Evolutionary conservation across 1,140 invertebrate genomes (phyloP), one percentile per base, ranked within the genome.

Genomic region (Glomeris maerens): DNA sequence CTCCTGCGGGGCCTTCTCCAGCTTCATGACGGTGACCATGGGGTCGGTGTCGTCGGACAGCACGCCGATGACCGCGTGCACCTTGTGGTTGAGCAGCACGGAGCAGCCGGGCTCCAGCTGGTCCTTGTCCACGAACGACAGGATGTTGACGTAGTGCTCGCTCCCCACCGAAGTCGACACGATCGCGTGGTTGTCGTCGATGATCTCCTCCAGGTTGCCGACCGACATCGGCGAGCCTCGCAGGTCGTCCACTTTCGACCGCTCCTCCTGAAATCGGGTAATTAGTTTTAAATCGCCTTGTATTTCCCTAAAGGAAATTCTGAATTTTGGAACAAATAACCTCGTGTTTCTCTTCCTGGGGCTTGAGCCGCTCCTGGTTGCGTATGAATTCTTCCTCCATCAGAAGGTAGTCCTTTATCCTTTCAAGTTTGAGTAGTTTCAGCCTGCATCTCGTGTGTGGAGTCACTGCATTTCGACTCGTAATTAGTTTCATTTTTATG

Each of bases 1-100:
- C 72, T 99, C 96, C 70, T 98, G 92, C 10, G 96, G 96, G 22
- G 96, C 96, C 66, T 99, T 99, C 63, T 99, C 96, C 29, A 99
- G 66, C 68, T 99, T 99, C 96, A 99, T 99, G 0, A 99, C 96
- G 27, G 93, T 98, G 1, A 99, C 96, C 95, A 99, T 98, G 14
- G 96, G 96, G 74, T 99, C 96, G n/a, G 93, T 97, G 64, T 99
- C 96, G 74, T 99, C 96, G 29, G 88, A 86, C 23, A 99, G 68
- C 0, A 99, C 95, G 55, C 96, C 96, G 39, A 99, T 93, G 31
- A 99, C 94, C 53, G 96, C 93, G 75, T 99, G 95, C 4, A 81
- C 79, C 76, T 99, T 99, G 69, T 99, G 96, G 71, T 99, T 99
- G 0, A 99, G 72, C 0, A 99, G 70, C 17, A 99, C 96, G 17